Evolutionary conservation across 2,113 vertebrate genomes (phyloP), one percentile per base, ranked within the genome.

Genomic region (Puma concolor): DNA sequence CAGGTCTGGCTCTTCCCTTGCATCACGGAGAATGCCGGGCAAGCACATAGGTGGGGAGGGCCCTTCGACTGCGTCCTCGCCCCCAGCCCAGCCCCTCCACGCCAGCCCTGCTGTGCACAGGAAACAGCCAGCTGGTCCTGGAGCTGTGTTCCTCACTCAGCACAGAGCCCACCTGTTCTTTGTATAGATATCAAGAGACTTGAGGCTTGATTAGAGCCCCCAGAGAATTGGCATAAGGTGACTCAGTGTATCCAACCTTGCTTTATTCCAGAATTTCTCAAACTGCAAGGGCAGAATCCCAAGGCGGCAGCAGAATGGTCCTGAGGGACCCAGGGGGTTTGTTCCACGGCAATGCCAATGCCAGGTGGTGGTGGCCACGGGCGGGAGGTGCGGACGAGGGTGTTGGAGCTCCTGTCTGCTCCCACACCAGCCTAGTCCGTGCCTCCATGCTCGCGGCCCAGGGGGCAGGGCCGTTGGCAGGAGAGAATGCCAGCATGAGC

Each of bases 401-500:
- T 25, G 23, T 11, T 0, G 0, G 21, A 48, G 29, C 27, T 6
- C 29, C 84, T 44, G 0, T 57, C 67, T 81, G 67, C 16, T 80
- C 74, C 36, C 7, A 21, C 0, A 12, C 0, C 0, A 21, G 44
- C 33, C 54, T 54, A 0, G 0, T 36, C 21, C 38, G 19, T n/a
- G 0, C 0, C 0, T 2, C 0, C 5, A 15, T 63, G 60, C 41
- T 90, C 21, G 23, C 0, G 0, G 5, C 80, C 57, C 13, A 1
- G 14, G 8, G 76, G 31, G 54, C 36, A 94, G n/a, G 25, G 27
- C 11, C 23, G 15, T 3, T 16, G 52, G 25, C 2, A 6, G 64
- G 60, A 11, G 57, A 50, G n/a, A 23, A 38, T 1, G 0, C 0
- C 4, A 44, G 10, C 2, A 0, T 8, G 29, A 27, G n/a, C 41